Evolutionary conservation across 1,140 invertebrate genomes (phyloP).

Genomic region (Panagrolaimus sp.): DNA sequence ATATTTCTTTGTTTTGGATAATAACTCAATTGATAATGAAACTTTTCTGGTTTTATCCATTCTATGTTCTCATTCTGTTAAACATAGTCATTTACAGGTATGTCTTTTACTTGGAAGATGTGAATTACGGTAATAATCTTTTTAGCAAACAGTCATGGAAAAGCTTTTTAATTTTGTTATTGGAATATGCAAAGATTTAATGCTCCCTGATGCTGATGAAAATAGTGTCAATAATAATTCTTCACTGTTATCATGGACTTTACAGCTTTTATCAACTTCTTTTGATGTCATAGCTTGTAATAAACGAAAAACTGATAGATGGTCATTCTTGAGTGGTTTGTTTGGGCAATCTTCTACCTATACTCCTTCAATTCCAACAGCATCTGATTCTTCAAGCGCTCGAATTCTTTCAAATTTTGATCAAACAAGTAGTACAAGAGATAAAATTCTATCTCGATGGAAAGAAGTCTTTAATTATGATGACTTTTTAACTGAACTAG

Average conservation of each 20-base stretch:
- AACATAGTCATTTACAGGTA: background rate
- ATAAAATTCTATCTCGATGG: background rate
- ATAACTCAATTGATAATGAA: slow-evolving; percentile 2
- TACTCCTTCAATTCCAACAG: background rate
- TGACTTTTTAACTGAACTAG: slow-evolving; percentile 1
- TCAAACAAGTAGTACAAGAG: background rate
- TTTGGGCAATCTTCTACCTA: background rate
- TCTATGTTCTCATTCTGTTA: background rate
- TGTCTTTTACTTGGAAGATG: too few species aligned
- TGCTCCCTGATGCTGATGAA: background rate
- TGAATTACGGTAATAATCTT: too few species aligned
- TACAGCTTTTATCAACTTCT: background rate
- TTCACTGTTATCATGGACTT: background rate
- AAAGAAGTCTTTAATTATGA: background rate
- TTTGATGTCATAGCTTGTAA: slow-evolving; percentile 1
- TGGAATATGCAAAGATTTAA: background rate
- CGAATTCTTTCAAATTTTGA: background rate
- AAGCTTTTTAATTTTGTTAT: slow-evolving; percentile 5
- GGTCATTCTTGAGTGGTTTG: slow-evolving; percentile 7
- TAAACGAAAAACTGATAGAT: slow-evolving; percentile 3
- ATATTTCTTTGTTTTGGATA: background rate
- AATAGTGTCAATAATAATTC: background rate
- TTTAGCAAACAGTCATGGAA: slow-evolving; percentile 1
- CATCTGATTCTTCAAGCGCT: background rate
- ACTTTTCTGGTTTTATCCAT: background rate